These are phyloP conservation scores for Saccostrea glomerata DNA, from an alignment of 1,140 invertebrate species.

Conservation along the genomic window DNA sequence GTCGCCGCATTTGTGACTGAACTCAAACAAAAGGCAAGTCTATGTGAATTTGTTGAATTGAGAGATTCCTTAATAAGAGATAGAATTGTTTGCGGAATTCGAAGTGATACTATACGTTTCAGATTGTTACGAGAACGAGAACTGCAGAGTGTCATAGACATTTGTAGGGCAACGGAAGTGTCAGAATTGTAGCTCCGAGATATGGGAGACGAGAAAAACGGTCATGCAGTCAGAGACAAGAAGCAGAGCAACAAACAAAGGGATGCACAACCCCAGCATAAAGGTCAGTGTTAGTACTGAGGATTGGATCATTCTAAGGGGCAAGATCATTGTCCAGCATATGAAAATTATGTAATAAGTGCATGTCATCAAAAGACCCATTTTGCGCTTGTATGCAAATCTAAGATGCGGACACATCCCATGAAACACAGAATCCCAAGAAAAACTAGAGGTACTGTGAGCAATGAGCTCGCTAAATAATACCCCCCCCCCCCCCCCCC, in stretches of 20 bases:
- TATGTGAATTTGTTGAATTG: slow-evolving; percentile 51
- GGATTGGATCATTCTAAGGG: not conserved
- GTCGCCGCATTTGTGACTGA: slow-evolving; percentile 54
- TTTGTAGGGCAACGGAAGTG: slow-evolving; percentile 30
- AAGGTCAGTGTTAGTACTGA: slow-evolving; percentile 3
- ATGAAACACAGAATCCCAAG: not conserved
- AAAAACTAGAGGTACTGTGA: not conserved
- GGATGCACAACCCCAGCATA: not conserved
- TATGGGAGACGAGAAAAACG: slow-evolving; percentile 34
- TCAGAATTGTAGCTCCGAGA: not conserved
- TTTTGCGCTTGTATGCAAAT: slow-evolving; percentile 3
- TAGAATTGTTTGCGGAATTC: slow-evolving; percentile 58
- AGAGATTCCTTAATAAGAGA: slow-evolving; percentile 54
- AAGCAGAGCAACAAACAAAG: not conserved
- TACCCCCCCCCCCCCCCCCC: too few relatives aligned
- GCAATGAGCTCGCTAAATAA: too few relatives aligned
- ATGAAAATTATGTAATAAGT: not conserved
- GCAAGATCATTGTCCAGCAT: not conserved
- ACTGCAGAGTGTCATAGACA: slow-evolving; percentile 40
- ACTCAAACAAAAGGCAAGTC: slow-evolving; percentile 46
- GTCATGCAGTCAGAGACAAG: slow-evolving; percentile 10
- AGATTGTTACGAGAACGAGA: slow-evolving; percentile 31
- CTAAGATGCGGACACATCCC: not conserved
- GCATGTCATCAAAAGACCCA: not conserved
- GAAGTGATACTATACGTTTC: not conserved